A percentile compares a stretch with the other conserved stretches of the same genome.
phyloP scores from a whole-genome alignment of 2,113 vertebrate genomes.

The Sapayoa aenigma region DNA sequence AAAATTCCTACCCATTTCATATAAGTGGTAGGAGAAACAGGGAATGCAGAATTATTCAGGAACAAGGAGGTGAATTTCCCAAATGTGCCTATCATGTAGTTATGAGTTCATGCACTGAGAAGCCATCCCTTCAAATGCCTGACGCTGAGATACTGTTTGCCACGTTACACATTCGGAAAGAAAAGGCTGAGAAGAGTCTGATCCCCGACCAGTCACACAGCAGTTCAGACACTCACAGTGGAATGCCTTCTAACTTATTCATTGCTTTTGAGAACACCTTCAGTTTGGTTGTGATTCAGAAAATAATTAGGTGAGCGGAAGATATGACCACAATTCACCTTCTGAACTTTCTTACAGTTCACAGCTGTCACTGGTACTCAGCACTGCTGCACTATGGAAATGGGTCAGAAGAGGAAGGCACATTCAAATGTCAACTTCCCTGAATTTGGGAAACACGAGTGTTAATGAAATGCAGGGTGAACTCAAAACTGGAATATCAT shows the following conservation, averaged over 20 bases:
- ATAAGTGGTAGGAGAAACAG: not conserved
- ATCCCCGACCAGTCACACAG: not conserved
- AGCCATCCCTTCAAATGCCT: not conserved
- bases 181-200: not conserved
- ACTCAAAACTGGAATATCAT: not conserved
- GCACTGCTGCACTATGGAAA: not conserved
- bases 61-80: not conserved
- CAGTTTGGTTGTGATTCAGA: not conserved
- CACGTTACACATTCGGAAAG: not conserved
- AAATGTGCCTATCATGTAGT: accelerated
- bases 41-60: not conserved
- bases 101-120: not conserved
- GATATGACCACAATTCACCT: conserved; percentile 15
- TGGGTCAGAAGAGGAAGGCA: not conserved
- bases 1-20: not conserved
- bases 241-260: not conserved
- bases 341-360: conserved; percentile 37
- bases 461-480: not conserved
- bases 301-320: conserved; percentile 15
- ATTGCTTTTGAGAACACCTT: not conserved
- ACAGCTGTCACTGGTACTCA: not conserved
- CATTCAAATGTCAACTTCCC: not conserved
- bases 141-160: not conserved
- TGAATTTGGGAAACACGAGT: not conserved
- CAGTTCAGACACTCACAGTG: not conserved